phyloP scores from a whole-genome alignment of 2,888 invertebrate species.

The Tupiocoris notatus region DNA sequence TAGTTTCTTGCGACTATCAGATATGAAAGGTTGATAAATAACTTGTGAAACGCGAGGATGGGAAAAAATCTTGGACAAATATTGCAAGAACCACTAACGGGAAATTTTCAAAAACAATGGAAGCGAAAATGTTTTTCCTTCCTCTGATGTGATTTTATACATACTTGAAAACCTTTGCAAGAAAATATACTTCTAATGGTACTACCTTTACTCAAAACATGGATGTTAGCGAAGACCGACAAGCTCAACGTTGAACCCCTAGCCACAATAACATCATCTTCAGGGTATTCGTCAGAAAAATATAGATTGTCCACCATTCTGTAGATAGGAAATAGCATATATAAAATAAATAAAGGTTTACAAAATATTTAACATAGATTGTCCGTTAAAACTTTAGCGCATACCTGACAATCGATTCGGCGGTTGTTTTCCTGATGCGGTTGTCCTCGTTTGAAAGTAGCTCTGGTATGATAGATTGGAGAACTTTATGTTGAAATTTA shows the following conservation, averaged over 20 bases:
- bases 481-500: constrained; percentile 61
- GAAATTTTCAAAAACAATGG: too few species aligned
- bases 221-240: constrained; percentile 11
- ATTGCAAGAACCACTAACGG: too few species aligned
- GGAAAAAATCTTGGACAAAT: too few species aligned
- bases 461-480: constrained; percentile 63
- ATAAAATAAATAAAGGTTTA: constrained; percentile 3
- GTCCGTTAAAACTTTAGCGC: constrained; percentile 51
- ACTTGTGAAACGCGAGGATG: too few species aligned
- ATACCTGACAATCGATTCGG: constrained; percentile 66
- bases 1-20: too few species aligned
- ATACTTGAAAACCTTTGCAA: too few species aligned
- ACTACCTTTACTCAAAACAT: constrained; percentile 11
- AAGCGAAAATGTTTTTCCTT: too few species aligned
- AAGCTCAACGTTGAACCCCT: constrained; percentile 24
- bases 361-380: neutral
- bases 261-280: constrained; percentile 45
- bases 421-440: constrained; percentile 71
- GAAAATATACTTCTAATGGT: too few species aligned
- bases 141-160: too few species aligned
- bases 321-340: neutral
- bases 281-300: constrained; percentile 46
- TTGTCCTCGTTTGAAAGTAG: constrained; percentile 72
- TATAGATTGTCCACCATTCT: constrained; percentile 46
- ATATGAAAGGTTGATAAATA: too few species aligned